Percentiles rank a stretch among this genome's conserved stretches.
These are phyloP conservation scores for Drosophila suboccidentalis DNA, from an alignment of 2,888 invertebrate species.

Conservation along the genomic window DNA sequence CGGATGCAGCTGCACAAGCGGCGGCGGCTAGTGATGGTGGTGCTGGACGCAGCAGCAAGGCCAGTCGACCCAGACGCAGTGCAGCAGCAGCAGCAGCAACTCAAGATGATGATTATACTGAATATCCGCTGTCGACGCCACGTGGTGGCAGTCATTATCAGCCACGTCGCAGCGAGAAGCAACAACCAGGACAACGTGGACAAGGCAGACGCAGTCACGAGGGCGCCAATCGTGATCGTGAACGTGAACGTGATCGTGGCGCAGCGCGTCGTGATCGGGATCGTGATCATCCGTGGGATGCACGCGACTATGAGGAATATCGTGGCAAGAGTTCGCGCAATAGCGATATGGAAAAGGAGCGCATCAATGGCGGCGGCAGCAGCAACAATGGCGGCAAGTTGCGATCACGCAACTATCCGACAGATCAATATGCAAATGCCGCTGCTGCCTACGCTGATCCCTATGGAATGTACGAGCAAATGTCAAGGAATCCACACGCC, in stretches of 20 bases:
- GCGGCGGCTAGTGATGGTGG: slow-evolving; percentile 37
- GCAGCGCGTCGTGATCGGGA: slow-evolving; percentile 53
- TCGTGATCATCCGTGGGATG: slow-evolving; percentile 65
- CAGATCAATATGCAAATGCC: slow-evolving; percentile 42
- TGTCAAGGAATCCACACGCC: slow-evolving; percentile 62
- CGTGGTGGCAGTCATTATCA: slow-evolving; percentile 40
- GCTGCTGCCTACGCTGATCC: slow-evolving; percentile 47
- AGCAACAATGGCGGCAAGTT: slow-evolving; percentile 31
- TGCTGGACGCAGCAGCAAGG: slow-evolving; percentile 63
- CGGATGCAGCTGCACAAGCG: slow-evolving; percentile 22
- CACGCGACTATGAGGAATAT: slow-evolving; percentile 84
- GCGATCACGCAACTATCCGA: slow-evolving; percentile 48
- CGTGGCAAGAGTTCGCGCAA: slow-evolving; percentile 84
- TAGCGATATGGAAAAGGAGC: slow-evolving; percentile 83
- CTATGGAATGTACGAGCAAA: slow-evolving; percentile 66
- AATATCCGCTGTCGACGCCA: no score
- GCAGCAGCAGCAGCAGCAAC: slow-evolving; percentile 7
- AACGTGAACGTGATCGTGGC: slow-evolving; percentile 13
- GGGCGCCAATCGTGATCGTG: slow-evolving; percentile 27
- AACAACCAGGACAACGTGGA: slow-evolving; percentile 67
- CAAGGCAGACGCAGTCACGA: slow-evolving; percentile 66
- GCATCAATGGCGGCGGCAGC: slow-evolving; percentile 37
- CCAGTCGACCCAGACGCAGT: slow-evolving; percentile 55
- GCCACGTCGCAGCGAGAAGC: slow-evolving; percentile 69
- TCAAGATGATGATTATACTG: slow-evolving; percentile 58